Evolutionary conservation across 2,797 vertebrate species (phyloP), one percentile per base, ranked within the genome.

Genomic region (Phoebastria nigripes): DNA sequence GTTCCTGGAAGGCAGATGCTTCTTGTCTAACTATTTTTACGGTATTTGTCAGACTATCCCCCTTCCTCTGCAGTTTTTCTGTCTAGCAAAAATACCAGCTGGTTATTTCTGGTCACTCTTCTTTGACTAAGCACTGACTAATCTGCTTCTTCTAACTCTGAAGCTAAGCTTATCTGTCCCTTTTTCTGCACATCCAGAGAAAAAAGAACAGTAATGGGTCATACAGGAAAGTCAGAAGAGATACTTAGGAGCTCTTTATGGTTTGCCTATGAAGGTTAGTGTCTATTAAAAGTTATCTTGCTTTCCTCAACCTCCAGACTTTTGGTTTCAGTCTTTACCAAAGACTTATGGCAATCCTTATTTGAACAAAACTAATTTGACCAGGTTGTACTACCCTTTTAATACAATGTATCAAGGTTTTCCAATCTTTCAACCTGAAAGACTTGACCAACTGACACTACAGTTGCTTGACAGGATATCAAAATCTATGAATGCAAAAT

Each of bases 41-140:
- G 14, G n/a, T 63, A 89, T 88, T 84, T 94, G 77, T 93, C 93
- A 95, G 93, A 96, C 87, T 94, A 73, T 58, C 16, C 62, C 51
- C 41, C 94, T 90, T 94, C 93, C 91, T 96, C 90, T 93, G 87
- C 85, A 94, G 61, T 52, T 95, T 73, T 81, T 76, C 90, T 80
- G 90, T 94, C 95, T 95, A 94, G 87, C 77, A 86, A 74, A 91
- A 96, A 91, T 87, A 95, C 65, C 89, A 93, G 89, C 85, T 90
- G 85, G 76, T 80, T 88, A 91, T 91, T 91, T 87, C 93, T 96
- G 95, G 87, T 94, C 95, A 92, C 22, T 82, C 41, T 49, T 51
- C 59, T 74, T 96, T 52, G 16, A 81, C 72, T 87, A 73, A 78
- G 33, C 55, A 70, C 59, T 93, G 85, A 95, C 67, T 94, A 87